Percentiles rank a stretch among this genome's conserved stretches.
Conservation (phyloP, 2,113 vertebrate genomes). For the Raja brachyura region DNA sequence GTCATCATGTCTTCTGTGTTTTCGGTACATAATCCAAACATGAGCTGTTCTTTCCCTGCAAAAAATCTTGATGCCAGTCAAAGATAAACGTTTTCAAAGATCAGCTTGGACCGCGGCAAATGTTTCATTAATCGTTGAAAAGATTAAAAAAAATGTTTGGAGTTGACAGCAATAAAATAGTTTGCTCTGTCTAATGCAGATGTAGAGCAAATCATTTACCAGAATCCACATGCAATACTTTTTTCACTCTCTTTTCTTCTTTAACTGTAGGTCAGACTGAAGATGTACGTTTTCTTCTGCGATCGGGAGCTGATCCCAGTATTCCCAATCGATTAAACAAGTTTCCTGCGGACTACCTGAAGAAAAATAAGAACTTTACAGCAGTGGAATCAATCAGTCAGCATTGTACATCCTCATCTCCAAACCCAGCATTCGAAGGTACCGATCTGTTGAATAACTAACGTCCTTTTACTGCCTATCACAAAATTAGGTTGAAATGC, state of each 20-base stretch:
- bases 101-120: too few species aligned
- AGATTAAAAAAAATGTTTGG: neutral
- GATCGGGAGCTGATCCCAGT: conserved; percentile 57
- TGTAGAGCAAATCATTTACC: too few species aligned
- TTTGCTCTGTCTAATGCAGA: neutral
- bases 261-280: conserved; percentile 59
- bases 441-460: conserved; percentile 34
- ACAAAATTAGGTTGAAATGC: neutral
- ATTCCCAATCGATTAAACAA: conserved; percentile 51
- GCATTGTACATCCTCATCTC: conserved; percentile 41
- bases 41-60: too few species aligned
- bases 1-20: too few species aligned
- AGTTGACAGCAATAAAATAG: neutral
- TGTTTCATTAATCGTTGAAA: neutral
- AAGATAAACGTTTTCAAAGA: too few species aligned
- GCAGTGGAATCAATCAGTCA: conserved; percentile 56
- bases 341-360: conserved; percentile 55
- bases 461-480: neutral
- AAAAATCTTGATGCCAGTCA: too few species aligned
- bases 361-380: conserved; percentile 62
- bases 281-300: conserved; percentile 63
- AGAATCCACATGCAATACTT: neutral
- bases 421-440: conserved; percentile 51
- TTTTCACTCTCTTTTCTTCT: neutral
- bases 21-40: too few species aligned